Base-by-base conservation (phyloP, 2,113 vertebrate species). In the Sprattus sprattus region DNA sequence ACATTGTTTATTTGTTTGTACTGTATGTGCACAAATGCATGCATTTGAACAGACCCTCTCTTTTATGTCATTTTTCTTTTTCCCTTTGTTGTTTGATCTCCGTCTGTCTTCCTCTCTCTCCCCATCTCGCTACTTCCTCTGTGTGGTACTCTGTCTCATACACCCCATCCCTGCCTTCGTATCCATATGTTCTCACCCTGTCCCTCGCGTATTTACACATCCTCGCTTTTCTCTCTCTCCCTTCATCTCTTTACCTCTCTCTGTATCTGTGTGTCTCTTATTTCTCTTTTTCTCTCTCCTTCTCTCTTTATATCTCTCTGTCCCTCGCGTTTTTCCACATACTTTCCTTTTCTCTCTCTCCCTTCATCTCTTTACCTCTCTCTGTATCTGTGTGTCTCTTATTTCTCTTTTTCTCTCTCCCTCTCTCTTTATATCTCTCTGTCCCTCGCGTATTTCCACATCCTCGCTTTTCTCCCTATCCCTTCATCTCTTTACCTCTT, bases 281-380 rank as follows among this genome's bases (percentile, higher is more conserved):
- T 52, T 52, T 52, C 3, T 52, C 15, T 52, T 11, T 3, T 18
- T 22, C 82, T 84, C 32, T 67, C 57, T 52, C 0, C 8, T 20
- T 47, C 9, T 20, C 3, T 22, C 5, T 47, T 0, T 82, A 16
- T 57, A 57, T 57, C 25, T 91, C 86, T 88, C 86, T 16, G 3
- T 45, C n/a, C 60, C 46, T 25, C 20, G n/a, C 25, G n/a, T n/a
- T n/a, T n/a, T n/a, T n/a, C n/a, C n/a, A n/a, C n/a, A n/a, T n/a
- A n/a, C n/a, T n/a, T n/a, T n/a, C n/a, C 49, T 13, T 50, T 18
- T 52, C 50, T 52, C 50, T 52, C 15, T 52, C 4, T 52, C 7
- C 2, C 49, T 52, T 4, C 7, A 16, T 46, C 28, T 81, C 44
- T 81, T 20, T 60, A 3, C 49, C 2, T 54, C 28, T 15, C 44